These are phyloP conservation scores for Plectropomus leopardus DNA, from an alignment of 2,113 vertebrate genomes.

Conservation along the genomic window DNA sequence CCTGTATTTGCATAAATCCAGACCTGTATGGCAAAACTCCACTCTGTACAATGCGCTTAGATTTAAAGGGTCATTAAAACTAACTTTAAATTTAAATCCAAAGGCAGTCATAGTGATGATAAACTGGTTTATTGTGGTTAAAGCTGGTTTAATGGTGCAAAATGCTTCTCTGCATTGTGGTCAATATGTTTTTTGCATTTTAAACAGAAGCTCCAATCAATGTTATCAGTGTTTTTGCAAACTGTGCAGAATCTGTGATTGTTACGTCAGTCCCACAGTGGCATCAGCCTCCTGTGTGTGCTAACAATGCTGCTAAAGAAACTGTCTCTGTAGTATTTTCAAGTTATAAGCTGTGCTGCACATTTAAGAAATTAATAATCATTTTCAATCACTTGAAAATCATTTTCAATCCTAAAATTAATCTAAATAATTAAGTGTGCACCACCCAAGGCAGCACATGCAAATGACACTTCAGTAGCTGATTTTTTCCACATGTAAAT, in stretches of 20 bases:
- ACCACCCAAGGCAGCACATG: not conserved
- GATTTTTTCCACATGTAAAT: not conserved
- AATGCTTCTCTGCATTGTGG: not conserved
- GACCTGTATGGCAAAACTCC: not conserved
- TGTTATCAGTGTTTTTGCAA: constrained; percentile 27
- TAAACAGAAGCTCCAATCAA: constrained; percentile 50
- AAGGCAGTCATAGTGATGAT: not conserved
- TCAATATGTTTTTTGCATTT: constrained; percentile 35
- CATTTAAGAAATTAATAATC: not conserved
- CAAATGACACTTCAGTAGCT: not conserved
- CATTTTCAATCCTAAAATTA: not conserved
- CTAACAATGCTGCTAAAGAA: not conserved
- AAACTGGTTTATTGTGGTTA: not conserved
- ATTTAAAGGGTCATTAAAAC: too few species aligned
- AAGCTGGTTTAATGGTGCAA: not conserved
- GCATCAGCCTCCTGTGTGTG: not conserved
- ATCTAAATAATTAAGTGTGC: not conserved
- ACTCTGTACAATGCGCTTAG: too few species aligned
- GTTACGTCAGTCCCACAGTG: not conserved
- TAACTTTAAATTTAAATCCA: not conserved
- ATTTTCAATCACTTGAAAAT: not conserved
- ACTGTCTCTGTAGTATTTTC: not conserved
- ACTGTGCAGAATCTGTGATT: constrained; percentile 7
- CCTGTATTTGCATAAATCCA: constrained; percentile 42
- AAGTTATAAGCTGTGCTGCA: not conserved